A percentile compares a stretch with the other conserved stretches of the same genome.
Conservation (phyloP, 2,888 invertebrate genomes). For the Minunthozetes semirufus region DNA sequence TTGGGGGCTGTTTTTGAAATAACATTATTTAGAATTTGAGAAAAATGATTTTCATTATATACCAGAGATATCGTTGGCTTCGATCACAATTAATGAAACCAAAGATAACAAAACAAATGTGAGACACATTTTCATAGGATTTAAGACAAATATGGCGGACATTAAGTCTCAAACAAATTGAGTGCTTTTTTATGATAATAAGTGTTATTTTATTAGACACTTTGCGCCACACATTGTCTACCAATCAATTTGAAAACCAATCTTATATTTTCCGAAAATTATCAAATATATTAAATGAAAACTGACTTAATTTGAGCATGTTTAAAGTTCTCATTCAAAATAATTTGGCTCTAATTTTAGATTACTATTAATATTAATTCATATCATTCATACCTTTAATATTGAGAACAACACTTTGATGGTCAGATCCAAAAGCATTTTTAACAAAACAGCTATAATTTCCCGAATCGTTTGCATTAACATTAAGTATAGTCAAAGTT, state of each 20-base stretch:
- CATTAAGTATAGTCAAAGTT: constrained; percentile 26
- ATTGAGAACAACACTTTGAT: constrained; percentile 12
- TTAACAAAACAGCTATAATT: not conserved
- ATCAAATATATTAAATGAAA: too few species aligned
- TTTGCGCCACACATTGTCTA: too few species aligned
- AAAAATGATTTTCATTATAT: not conserved
- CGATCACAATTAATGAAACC: too few species aligned
- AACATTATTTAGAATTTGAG: not conserved
- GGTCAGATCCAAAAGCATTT: constrained; percentile 35
- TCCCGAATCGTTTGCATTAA: constrained; percentile 24
- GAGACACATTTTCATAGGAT: too few species aligned
- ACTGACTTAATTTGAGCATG: not conserved
- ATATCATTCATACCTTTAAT: constrained; percentile 36
- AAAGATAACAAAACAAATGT: too few species aligned
- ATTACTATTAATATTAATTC: not conserved
- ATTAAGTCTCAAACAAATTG: too few species aligned
- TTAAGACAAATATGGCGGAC: too few species aligned
- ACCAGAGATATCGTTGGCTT: not conserved
- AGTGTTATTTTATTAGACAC: too few species aligned
- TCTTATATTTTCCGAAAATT: too few species aligned
- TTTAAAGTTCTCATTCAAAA: not conserved
- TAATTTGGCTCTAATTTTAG: not conserved
- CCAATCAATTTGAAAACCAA: too few species aligned
- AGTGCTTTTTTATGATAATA: too few species aligned
- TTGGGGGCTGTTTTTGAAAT: too few species aligned